Evolutionary conservation across 2,888 invertebrate genomes (phyloP).

Genomic region (Glaucopsyche alexis): DNA sequence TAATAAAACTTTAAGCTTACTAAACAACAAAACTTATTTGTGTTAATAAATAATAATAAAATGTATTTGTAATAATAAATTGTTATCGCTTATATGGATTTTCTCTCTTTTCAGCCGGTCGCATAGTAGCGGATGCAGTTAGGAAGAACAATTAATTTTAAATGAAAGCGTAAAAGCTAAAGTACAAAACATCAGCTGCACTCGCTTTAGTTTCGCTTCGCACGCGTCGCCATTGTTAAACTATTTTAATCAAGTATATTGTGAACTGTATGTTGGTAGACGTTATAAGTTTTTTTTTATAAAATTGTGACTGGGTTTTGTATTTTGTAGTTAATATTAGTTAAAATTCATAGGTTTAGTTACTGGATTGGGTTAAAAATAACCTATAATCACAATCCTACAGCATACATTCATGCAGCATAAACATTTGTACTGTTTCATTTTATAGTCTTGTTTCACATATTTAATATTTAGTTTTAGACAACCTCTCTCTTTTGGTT

Average conservation of each 20-base stretch:
- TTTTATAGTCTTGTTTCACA: background rate
- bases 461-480: background rate
- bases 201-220: slow-evolving; percentile 45
- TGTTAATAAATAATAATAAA: background rate
- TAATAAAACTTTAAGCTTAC: too few species aligned
- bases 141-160: slow-evolving; percentile 59
- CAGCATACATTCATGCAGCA: background rate
- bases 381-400: background rate
- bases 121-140: slow-evolving; percentile 61
- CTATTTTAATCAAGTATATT: slow-evolving; percentile 17
- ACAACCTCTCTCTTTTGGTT: background rate
- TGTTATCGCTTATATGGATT: slow-evolving; percentile 6
- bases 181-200: slow-evolving; percentile 51
- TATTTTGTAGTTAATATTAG: slow-evolving; percentile 15
- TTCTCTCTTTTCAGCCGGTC: slow-evolving; percentile 59
- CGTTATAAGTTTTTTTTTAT: slow-evolving; percentile 8
- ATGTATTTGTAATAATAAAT: background rate
- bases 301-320: slow-evolving; percentile 21
- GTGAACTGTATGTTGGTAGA: background rate
- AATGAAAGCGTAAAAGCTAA: slow-evolving; percentile 43
- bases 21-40: background rate
- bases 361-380: slow-evolving; percentile 5
- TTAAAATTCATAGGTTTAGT: slow-evolving; percentile 18
- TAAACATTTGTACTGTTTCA: background rate
- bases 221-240: slow-evolving; percentile 37